A percentile compares a stretch with the other conserved stretches of the same genome.
Evolutionary conservation across 1,140 invertebrate genomes (phyloP).

Genomic region (Drosophila pectinifera): DNA sequence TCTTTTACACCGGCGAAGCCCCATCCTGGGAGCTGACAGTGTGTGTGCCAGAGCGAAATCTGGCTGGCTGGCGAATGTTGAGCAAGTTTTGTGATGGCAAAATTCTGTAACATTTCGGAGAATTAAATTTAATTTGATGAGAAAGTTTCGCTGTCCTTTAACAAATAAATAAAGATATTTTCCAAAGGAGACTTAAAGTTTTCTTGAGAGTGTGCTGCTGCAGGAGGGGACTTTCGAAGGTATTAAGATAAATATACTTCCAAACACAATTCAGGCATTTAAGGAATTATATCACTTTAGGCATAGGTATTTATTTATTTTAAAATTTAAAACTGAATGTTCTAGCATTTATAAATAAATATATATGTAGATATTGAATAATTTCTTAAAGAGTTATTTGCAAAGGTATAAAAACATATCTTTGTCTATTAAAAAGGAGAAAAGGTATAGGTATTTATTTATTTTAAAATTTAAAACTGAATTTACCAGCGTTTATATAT

Average conservation of each 20-base stretch:
- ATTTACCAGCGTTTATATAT: no score
- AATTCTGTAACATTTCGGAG: constrained; percentile 33
- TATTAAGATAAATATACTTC: background rate
- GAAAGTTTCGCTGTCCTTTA: constrained; percentile 1
- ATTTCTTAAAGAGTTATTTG: no score
- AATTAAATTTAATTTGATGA: constrained; percentile 37
- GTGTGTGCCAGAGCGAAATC: constrained; percentile 26
- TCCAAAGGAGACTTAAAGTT: constrained; percentile 6
- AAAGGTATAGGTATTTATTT: no score
- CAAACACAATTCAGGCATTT: background rate
- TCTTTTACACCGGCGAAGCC: constrained; percentile 66
- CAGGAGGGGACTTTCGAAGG: background rate
- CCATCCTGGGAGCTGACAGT: constrained; percentile 22
- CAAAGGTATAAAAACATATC: no score
- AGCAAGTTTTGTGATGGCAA: constrained; percentile 29
- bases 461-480: no score
- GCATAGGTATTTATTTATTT: no score
- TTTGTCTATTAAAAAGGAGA: no score
- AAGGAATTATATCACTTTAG: background rate
- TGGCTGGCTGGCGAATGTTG: constrained; percentile 20
- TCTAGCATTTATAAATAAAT: no score
- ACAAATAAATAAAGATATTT: constrained; percentile 10
- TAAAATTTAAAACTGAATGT: no score
- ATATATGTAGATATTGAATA: no score
- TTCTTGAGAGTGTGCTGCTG: background rate